A percentile compares a stretch with the other conserved stretches of the same genome.
phyloP scores from a whole-genome alignment of 2,888 invertebrate genomes.

The Xestoiulus laeticollis region DNA sequence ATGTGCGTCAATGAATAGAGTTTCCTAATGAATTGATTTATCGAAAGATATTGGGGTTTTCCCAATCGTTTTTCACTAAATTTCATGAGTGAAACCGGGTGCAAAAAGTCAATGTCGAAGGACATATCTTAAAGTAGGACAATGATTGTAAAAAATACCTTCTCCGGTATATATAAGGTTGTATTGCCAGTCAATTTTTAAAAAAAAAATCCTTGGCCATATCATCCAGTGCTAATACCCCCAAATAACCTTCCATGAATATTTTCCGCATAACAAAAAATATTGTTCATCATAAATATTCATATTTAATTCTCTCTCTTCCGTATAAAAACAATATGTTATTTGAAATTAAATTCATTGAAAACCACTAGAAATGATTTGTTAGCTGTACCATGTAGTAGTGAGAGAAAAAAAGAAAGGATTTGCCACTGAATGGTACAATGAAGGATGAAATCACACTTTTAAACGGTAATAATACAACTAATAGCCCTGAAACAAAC shows the following conservation, averaged over 20 bases:
- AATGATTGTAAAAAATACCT: neutral
- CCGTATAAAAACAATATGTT: neutral
- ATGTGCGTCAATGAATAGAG: neutral
- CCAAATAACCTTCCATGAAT: neutral
- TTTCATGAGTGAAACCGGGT: neutral
- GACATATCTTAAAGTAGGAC: conserved; percentile 8
- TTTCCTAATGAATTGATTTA: conserved; percentile 1
- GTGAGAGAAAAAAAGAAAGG: neutral
- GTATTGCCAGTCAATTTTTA: neutral
- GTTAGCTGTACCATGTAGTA: neutral
- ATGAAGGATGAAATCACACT: neutral
- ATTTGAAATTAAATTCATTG: neutral
- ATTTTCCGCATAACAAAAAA: neutral
- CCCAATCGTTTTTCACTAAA: neutral
- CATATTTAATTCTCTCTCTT: neutral
- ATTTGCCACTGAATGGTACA: neutral
- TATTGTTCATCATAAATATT: neutral
- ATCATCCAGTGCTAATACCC: neutral
- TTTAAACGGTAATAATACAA: neutral
- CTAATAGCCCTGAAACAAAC: neutral
- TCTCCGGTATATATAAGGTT: neutral
- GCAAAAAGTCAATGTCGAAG: neutral
- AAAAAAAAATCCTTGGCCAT: neutral
- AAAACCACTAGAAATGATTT: neutral
- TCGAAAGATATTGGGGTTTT: conserved; percentile 18